Evolutionary conservation across 2,888 invertebrate genomes (phyloP).

Genomic region (Hecatera dysodea): DNA sequence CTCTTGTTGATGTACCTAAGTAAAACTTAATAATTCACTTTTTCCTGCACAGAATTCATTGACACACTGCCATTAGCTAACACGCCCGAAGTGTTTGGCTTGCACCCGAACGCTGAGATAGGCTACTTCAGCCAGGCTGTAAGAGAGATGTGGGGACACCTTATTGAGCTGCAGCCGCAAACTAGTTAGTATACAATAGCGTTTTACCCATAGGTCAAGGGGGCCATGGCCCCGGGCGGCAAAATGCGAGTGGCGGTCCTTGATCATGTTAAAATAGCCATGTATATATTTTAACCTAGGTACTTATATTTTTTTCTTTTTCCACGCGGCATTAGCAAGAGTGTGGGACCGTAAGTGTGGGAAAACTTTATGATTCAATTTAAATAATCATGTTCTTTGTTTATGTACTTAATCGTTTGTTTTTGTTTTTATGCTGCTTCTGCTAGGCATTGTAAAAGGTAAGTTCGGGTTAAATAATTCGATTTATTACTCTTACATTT

Average conservation of each 20-base stretch:
- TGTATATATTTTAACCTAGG: not conserved
- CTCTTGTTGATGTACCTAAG: too few relatives aligned
- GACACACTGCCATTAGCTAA: slow-evolving; percentile 96
- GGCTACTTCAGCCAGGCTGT: slow-evolving; percentile 97
- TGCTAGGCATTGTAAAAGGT: slow-evolving; percentile 44
- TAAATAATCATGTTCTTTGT: not conserved
- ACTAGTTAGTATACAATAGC: slow-evolving; percentile 91
- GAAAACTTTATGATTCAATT: slow-evolving; percentile 10
- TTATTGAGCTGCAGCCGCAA: slow-evolving; percentile 97
- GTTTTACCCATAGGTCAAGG: too few relatives aligned
- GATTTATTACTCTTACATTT: not conserved
- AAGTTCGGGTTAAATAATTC: slow-evolving; percentile 20
- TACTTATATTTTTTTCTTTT: slow-evolving; percentile 43
- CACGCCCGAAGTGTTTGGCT: slow-evolving; percentile 97
- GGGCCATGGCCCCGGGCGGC: too few relatives aligned
- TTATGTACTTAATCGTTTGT: not conserved
- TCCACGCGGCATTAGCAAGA: slow-evolving; percentile 75
- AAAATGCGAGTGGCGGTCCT: too few relatives aligned
- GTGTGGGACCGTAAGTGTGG: slow-evolving; percentile 74
- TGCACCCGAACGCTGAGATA: slow-evolving; percentile 98
- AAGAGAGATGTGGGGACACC: slow-evolving; percentile 95
- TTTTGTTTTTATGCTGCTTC: slow-evolving; percentile 46
- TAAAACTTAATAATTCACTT: too few relatives aligned
- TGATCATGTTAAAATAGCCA: too few relatives aligned
- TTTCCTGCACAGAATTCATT: slow-evolving; percentile 91